Conservation (phyloP, 2,888 invertebrate species). For the Arge pagana region DNA sequence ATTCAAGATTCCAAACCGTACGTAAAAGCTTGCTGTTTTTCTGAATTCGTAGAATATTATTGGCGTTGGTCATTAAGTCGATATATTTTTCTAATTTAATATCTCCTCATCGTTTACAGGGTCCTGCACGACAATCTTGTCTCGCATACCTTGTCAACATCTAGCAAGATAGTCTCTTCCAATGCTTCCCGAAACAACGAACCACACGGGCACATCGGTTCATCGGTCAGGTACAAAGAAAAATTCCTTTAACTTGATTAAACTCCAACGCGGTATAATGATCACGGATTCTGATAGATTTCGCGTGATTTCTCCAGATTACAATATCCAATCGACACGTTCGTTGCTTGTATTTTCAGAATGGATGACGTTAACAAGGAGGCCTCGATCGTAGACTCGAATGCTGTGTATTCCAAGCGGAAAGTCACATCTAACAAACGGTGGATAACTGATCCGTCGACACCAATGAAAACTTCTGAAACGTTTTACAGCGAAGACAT, state of each 20-base stretch:
- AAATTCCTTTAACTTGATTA: neutral
- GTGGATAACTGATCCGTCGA: conserved; percentile 51
- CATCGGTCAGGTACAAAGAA: conserved; percentile 11
- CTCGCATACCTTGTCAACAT: neutral
- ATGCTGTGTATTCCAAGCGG: conserved; percentile 50
- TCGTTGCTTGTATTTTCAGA: conserved; percentile 37
- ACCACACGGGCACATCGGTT: conserved; percentile 29
- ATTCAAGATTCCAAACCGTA: conserved; percentile 11
- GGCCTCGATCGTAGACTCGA: conserved; percentile 45
- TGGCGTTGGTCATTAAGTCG: no score
- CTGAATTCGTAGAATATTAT: no score
- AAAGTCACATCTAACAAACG: conserved; percentile 52
- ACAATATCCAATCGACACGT: neutral
- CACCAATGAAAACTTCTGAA: conserved; percentile 46
- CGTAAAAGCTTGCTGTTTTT: no score
- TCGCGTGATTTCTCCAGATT: no score
- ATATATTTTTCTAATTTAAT: neutral
- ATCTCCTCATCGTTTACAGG: conserved; percentile 1
- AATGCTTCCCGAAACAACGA: conserved; percentile 34
- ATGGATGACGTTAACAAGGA: conserved; percentile 50
- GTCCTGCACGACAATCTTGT: conserved; percentile 2
- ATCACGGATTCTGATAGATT: no score
- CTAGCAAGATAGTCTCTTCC: conserved; percentile 11
- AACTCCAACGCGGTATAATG: no score
- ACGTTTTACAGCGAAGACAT: conserved; percentile 43